Conservation (phyloP, 2,888 invertebrate genomes). For the Volucella zonaria region DNA sequence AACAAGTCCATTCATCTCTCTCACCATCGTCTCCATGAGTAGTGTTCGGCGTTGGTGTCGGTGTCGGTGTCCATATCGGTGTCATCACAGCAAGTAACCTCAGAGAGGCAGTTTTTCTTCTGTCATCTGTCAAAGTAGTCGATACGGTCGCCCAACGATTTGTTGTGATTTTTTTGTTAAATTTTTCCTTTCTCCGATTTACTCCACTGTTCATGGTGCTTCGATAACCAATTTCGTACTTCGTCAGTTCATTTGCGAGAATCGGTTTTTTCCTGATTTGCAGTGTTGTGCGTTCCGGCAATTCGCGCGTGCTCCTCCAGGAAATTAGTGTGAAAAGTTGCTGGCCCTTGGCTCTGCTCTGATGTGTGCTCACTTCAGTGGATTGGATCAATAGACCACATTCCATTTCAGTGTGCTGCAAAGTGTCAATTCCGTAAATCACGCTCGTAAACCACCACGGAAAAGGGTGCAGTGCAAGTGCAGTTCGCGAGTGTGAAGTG, state of each 20-base stretch:
- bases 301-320: conserved; percentile 35
- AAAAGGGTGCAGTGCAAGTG: conserved; percentile 53
- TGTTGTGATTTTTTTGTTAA: conserved; percentile 53
- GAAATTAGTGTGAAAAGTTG: conserved; percentile 15
- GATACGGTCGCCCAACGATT: conserved; percentile 50
- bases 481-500: too few relatives aligned
- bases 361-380: conserved; percentile 14
- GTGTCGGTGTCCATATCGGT: background rate
- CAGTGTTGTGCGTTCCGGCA: background rate
- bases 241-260: background rate
- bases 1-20: conserved; percentile 63
- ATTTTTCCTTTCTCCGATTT: conserved; percentile 44
- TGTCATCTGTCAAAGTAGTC: conserved; percentile 64
- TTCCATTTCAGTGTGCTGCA: conserved; percentile 19
- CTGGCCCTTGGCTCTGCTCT: too few relatives aligned
- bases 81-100: conserved; percentile 17
- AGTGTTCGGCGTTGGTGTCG: conserved; percentile 3
- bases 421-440: conserved; percentile 28
- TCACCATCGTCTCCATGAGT: conserved; percentile 14
- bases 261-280: background rate
- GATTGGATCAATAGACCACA: conserved; percentile 50
- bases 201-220: background rate
- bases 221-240: conserved; percentile 9
- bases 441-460: background rate
- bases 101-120: conserved; percentile 65